phyloP scores from a whole-genome alignment of 2,113 vertebrate genomes.

The Globicephala melas region DNA sequence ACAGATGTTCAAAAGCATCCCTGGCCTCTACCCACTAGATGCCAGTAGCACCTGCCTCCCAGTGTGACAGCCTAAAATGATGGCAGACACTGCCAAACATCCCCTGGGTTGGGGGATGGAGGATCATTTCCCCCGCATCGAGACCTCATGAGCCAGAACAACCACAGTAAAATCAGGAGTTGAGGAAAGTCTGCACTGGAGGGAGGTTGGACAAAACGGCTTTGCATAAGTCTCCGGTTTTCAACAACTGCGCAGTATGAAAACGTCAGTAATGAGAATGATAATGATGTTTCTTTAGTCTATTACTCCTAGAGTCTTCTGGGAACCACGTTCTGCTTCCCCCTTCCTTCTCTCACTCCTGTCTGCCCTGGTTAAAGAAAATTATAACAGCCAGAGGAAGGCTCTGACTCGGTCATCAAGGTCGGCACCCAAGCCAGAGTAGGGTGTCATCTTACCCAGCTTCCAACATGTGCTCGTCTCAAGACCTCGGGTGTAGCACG shows the following conservation, averaged over 20 bases:
- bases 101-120: too few relatives aligned
- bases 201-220: neutral
- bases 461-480: neutral
- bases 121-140: neutral
- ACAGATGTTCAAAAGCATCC: neutral
- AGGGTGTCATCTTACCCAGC: neutral
- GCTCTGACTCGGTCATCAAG: neutral
- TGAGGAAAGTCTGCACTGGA: neutral
- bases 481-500: fast-evolving
- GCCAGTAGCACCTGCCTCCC: neutral
- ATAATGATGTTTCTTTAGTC: neutral
- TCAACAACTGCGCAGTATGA: neutral
- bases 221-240: neutral
- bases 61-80: neutral
- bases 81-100: neutral
- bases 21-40: neutral
- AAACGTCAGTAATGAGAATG: neutral
- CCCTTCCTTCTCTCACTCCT: neutral
- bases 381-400: neutral
- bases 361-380: neutral
- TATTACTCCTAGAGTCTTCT: neutral
- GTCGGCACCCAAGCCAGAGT: fast-evolving
- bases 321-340: neutral
- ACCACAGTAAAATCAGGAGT: neutral
- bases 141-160: neutral